Evolutionary conservation across 2,797 vertebrate genomes (phyloP), one percentile per base, ranked within the genome.

Genomic region (Acrossocheilus fasciatus): DNA sequence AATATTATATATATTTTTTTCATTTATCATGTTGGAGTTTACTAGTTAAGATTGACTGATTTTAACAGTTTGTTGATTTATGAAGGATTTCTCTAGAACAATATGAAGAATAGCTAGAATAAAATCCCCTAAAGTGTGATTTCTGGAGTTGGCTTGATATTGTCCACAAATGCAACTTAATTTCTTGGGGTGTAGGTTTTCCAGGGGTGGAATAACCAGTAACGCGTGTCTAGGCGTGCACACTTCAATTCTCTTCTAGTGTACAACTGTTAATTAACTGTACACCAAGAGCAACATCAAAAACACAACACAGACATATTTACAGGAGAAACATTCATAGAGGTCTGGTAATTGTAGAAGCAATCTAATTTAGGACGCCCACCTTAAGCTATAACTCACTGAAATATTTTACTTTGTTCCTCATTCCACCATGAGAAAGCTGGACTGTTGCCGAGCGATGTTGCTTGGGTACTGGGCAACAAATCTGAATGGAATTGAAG

Each of bases 21-120:
- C 73, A 54, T 70, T 59, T 23, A 57, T 57, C 8, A 57, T 78
- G 41, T 45, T 36, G 18, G 30, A 68, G 18, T 82, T 59, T 78
- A 59, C 26, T 81, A 81, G 43, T 68, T 64, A 20, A 23, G 26
- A 68, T 7, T 47, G 26, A 80, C n/a, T 18, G 5, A 47, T 47
- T 47, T 68, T 0, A 68, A 36, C 11, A 81, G 18, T 52, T 69
- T 47, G 26, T 34, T 52, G 80, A 81, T 81, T 81, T 17, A n/a
- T 52, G 11, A 69, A 81, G 45, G 59, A 66, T 39, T 77, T 81
- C 30, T 52, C 1, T 17, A 4, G 45, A 23, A 34, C 7, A 57
- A 23, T 14, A 36, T 36, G 12, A 43, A 64, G 57, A 50, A 36
- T n/a, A 18, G 64, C 18, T 52, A 52, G 30, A 81, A 68, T 68